Percentiles rank a stretch among this genome's conserved stretches.
Evolutionary conservation across 2,113 vertebrate species (phyloP).

Genomic region (Amazona vittata): DNA sequence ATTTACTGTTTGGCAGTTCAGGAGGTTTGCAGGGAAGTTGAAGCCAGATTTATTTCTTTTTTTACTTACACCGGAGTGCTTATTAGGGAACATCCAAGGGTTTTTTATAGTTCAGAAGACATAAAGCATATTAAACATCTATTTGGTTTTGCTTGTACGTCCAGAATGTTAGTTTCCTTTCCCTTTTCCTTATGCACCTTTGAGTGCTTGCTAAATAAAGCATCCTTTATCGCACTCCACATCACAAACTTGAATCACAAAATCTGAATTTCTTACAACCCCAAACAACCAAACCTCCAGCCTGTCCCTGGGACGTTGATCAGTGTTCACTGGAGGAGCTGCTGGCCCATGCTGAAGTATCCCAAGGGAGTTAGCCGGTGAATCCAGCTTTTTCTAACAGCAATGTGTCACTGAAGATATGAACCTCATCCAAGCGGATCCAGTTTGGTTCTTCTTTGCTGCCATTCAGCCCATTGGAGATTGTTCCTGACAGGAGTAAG

Average conservation of each 20-base stretch:
- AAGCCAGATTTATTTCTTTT: background rate
- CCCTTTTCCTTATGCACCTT: background rate
- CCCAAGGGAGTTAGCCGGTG: accelerated
- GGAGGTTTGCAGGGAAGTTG: background rate
- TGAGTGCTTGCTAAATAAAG: background rate
- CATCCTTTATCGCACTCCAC: background rate
- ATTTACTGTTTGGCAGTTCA: background rate
- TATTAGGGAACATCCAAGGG: background rate
- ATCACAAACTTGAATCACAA: background rate
- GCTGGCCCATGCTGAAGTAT: background rate
- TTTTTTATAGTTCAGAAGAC: background rate
- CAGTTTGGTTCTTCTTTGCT: background rate
- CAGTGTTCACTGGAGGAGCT: background rate
- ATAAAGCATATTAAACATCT: background rate
- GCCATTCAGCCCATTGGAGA: background rate
- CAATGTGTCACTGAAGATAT: background rate
- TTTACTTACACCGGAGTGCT: background rate
- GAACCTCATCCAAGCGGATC: background rate
- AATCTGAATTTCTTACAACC: background rate
- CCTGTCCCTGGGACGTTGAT: background rate
- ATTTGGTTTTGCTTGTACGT: background rate
- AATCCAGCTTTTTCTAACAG: background rate
- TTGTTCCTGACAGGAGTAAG: background rate
- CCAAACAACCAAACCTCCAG: background rate
- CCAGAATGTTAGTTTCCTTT: background rate